Base-by-base conservation (phyloP, 2,888 invertebrate genomes). In the Lutraria lutraria region DNA sequence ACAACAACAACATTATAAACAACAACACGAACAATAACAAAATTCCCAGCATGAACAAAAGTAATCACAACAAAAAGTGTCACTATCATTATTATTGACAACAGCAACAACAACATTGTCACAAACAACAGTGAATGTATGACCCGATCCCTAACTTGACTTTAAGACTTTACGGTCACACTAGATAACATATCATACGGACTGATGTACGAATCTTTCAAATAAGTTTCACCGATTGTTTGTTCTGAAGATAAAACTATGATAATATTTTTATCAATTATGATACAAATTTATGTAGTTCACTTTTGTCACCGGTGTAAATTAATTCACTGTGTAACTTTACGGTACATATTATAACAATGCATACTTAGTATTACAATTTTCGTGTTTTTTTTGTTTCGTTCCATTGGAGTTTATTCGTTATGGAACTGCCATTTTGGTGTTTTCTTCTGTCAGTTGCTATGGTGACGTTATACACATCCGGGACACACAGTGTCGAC, bases 401-500 rank as follows among this genome's bases (percentile, higher is more conserved):
- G 29, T n/a, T n/a, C n/a, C n/a, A 76, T 76, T 76, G 16, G 34
- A 31, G 29, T 72, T 72, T 29, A 76, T 76, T 13, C 31, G 31
- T 31, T 76, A 76, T 76, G 34, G 31, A 76, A 25, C 10, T 68
- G 25, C 19, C 19, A 76, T 1, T 19, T 76, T 76, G 76, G 29
- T 25, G 25, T 31, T n/a, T 76, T 15, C 12, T 34, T 60, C 12
- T 31, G 2, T 56, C 4, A 56, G 60, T 12, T 52, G 15, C 0
- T 25, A 60, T 29, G 72, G 82, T n/a, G 87, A 86, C 19, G 85
- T 56, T 54, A 90, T 81, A 16, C 89, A 90, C 83, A 34, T 76
- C 76, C 34, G 76, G 29, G 34, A 0, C 31, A 76, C 76, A 76
- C 0, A 31, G 25, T 76, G 34, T 76, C 2, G 76, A 76, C 34